A percentile compares a stretch with the other conserved stretches of the same genome.
Conservation (phyloP, 1,140 invertebrate species). For the Drosophila pectinifera region DNA sequence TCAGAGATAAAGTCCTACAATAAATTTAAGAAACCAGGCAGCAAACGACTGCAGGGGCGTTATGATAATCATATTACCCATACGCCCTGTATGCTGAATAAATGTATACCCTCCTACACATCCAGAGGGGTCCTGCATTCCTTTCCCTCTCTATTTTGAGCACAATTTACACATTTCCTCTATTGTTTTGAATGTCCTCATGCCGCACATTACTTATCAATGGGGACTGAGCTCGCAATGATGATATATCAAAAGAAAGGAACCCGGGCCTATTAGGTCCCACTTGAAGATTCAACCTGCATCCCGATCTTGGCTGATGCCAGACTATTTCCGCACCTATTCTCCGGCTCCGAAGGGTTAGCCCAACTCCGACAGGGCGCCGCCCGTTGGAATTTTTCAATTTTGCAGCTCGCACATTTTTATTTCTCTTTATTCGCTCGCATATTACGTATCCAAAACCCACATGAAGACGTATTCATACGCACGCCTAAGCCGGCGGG, state of each 20-base stretch:
- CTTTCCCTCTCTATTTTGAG: conserved; percentile 22
- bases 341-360: conserved; percentile 2
- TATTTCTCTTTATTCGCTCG: conserved; percentile 48
- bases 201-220: conserved; percentile 54
- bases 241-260: conserved; percentile 24
- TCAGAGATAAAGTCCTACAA: conserved; percentile 38
- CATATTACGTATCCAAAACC: conserved; percentile 30
- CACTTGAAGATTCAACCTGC: conserved; percentile 49
- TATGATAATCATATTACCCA: conserved; percentile 76
- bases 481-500: conserved; percentile 61
- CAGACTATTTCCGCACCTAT: neutral
- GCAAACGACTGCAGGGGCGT: conserved; percentile 35
- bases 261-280: conserved; percentile 12
- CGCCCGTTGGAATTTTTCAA: conserved; percentile 65
- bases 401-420: conserved; percentile 46
- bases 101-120: conserved; percentile 1
- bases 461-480: conserved; percentile 68
- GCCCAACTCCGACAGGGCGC: conserved; percentile 6
- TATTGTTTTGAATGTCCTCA: conserved; percentile 69
- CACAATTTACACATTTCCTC: conserved; percentile 67
- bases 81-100: conserved; percentile 36
- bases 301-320: conserved; percentile 24
- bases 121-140: neutral
- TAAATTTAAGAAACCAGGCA: conserved; percentile 51
- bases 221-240: conserved; percentile 23